Percentiles rank a stretch among this genome's conserved stretches.
Evolutionary conservation across 2,888 invertebrate genomes (phyloP).

Genomic region (Phrixothrix hirtus): DNA sequence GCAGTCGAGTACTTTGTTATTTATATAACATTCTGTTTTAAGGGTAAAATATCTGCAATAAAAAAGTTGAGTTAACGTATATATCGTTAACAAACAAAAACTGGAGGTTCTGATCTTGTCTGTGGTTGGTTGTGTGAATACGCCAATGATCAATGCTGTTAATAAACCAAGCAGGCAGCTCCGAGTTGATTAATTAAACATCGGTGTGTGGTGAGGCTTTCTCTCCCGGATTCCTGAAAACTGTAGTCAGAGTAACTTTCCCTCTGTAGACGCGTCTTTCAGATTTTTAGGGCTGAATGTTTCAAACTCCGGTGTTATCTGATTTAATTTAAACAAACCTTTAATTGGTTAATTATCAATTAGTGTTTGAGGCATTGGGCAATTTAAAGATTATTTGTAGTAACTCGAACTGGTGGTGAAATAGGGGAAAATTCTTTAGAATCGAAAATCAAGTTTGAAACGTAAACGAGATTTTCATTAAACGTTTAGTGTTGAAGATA

Average conservation of each 20-base stretch:
- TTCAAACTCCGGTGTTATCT: too few species aligned
- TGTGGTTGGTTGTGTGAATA: slow-evolving; percentile 54
- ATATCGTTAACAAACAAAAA: slow-evolving; percentile 31
- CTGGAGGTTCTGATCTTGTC: slow-evolving; percentile 51
- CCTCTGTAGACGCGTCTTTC: too few species aligned
- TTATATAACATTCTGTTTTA: too few species aligned
- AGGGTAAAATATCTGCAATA: neutral
- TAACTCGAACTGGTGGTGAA: too few species aligned
- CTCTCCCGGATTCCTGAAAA: slow-evolving; percentile 39
- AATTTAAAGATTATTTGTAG: too few species aligned
- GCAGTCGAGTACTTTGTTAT: too few species aligned
- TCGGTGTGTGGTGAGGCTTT: slow-evolving; percentile 53
- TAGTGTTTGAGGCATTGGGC: too few species aligned
- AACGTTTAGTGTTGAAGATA: slow-evolving; percentile 40
- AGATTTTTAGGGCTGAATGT: too few species aligned
- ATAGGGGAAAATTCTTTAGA: slow-evolving; percentile 15
- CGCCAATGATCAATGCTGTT: slow-evolving; percentile 57
- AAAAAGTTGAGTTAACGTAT: slow-evolving; percentile 15
- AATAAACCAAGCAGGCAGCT: slow-evolving; percentile 52
- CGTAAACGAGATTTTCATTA: slow-evolving; percentile 53
- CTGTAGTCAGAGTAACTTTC: slow-evolving; percentile 32
- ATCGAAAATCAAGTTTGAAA: slow-evolving; percentile 25
- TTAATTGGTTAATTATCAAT: too few species aligned
- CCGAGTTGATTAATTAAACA: slow-evolving; percentile 58
- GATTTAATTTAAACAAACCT: too few species aligned